Evolutionary conservation across 2,113 vertebrate genomes (phyloP).

Genomic region (Ictidomys tridecemlineatus): DNA sequence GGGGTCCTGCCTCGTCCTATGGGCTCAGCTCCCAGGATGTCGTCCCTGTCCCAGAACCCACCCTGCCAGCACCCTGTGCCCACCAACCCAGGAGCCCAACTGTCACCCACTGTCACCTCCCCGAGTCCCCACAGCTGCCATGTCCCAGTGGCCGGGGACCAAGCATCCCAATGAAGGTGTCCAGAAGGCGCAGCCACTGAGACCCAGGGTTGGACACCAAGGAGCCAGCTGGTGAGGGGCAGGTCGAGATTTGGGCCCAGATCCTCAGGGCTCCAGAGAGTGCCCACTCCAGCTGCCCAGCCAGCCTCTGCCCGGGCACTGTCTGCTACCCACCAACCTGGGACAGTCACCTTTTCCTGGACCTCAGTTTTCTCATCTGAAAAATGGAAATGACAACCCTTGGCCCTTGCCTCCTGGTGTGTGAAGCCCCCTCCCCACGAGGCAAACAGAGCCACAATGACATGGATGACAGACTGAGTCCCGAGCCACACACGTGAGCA

Average conservation of each 20-base stretch:
- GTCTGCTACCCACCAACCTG: rapidly evolving
- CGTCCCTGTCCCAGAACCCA: too few relatives aligned
- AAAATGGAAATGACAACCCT: neutral
- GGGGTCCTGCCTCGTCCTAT: neutral
- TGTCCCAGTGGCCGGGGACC: rapidly evolving
- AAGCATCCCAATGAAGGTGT: neutral
- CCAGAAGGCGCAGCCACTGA: neutral
- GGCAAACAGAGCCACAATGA: neutral
- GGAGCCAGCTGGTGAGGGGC: neutral
- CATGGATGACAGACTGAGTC: neutral
- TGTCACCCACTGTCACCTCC: too few relatives aligned
- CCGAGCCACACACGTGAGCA: neutral
- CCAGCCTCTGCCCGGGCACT: neutral
- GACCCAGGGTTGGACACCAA: neutral
- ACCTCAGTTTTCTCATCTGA: neutral
- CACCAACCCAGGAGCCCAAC: too few relatives aligned
- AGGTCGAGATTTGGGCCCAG: neutral
- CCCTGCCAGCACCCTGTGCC: neutral
- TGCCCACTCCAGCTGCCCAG: rapidly evolving
- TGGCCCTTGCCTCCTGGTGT: neutral
- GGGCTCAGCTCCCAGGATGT: neutral
- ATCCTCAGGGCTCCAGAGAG: neutral
- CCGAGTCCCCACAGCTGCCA: too few relatives aligned
- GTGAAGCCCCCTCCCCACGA: rapidly evolving
- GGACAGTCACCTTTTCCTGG: neutral